These are phyloP conservation scores for Vespertilio murinus DNA, from an alignment of 2,797 vertebrate genomes.

Conservation along the genomic window DNA sequence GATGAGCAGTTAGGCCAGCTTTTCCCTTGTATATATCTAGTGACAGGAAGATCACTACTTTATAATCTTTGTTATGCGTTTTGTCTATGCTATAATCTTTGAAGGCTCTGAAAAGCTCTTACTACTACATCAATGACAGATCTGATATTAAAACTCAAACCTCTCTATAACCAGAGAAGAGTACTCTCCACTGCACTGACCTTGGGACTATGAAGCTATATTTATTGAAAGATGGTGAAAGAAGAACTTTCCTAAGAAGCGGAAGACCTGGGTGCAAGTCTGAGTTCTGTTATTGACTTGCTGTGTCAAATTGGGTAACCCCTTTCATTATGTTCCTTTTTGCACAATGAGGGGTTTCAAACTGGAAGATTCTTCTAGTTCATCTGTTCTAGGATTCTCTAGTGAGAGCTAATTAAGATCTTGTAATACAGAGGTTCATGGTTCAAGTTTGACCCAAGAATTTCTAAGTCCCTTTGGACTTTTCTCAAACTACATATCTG, in stretches of 20 bases:
- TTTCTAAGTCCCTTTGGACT: not conserved
- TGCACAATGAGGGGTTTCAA: conserved; percentile 5
- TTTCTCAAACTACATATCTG: not conserved
- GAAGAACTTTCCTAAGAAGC: not conserved
- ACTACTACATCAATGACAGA: not conserved
- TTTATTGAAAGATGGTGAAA: conserved; percentile 20
- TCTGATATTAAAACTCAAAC: not conserved
- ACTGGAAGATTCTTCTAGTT: not conserved
- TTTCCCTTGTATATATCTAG: not conserved
- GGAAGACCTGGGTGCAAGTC: not conserved
- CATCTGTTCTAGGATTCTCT: conserved; percentile 9
- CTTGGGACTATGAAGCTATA: not conserved
- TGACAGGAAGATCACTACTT: conserved; percentile 1
- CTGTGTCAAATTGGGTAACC: not conserved
- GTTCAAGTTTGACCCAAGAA: not conserved
- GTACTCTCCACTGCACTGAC: not conserved
- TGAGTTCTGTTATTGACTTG: not conserved
- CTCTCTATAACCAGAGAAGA: not conserved
- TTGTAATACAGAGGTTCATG: not conserved
- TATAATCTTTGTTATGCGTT: not conserved
- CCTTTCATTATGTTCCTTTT: conserved; percentile 23
- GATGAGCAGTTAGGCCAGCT: not conserved
- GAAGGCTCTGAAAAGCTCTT: conserved; percentile 20
- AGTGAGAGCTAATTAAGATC: conserved; percentile 25
- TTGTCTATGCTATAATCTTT: conserved; percentile 17